Evolutionary conservation across 1,140 invertebrate species (phyloP).

Genomic region (Probaryconus sp.): DNA sequence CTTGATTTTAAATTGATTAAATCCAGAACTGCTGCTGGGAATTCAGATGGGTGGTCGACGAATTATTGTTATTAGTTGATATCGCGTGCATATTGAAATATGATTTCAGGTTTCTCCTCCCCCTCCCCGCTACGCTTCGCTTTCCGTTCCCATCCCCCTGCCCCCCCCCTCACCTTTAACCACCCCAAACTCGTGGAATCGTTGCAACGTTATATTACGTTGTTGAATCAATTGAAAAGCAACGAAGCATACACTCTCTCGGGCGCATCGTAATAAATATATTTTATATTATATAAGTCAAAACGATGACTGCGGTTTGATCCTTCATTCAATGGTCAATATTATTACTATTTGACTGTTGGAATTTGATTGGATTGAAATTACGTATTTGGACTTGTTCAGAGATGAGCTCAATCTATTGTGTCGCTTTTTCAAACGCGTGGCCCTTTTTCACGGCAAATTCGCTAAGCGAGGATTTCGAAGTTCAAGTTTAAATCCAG

Average conservation of each 20-base stretch:
- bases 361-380: slow-evolving; percentile 35
- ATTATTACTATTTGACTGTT: slow-evolving; percentile 35
- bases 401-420: background rate
- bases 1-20: slow-evolving; percentile 62
- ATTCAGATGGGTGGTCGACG: slow-evolving; percentile 51
- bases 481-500: too few relatives aligned
- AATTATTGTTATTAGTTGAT: slow-evolving; percentile 63
- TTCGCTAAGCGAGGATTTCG: too few relatives aligned
- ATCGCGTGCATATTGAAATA: slow-evolving; percentile 58
- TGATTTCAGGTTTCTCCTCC: slow-evolving; percentile 46
- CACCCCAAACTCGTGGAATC: slow-evolving; percentile 23
- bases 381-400: slow-evolving; percentile 5
- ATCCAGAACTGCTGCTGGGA: slow-evolving; percentile 55
- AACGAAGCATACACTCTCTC: slow-evolving; percentile 24
- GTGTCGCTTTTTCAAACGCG: too few relatives aligned
- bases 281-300: slow-evolving; percentile 52
- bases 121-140: too few relatives aligned
- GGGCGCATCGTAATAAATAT: slow-evolving; percentile 39
- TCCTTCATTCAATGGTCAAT: slow-evolving; percentile 33
- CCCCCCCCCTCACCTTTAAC: background rate
- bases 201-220: slow-evolving; percentile 41
- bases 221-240: slow-evolving; percentile 51
- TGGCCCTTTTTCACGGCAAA: too few relatives aligned
- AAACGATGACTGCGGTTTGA: slow-evolving; percentile 45
- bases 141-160: background rate